Conservation (phyloP, 2,797 vertebrate genomes). For the Aphelocoma californica region DNA sequence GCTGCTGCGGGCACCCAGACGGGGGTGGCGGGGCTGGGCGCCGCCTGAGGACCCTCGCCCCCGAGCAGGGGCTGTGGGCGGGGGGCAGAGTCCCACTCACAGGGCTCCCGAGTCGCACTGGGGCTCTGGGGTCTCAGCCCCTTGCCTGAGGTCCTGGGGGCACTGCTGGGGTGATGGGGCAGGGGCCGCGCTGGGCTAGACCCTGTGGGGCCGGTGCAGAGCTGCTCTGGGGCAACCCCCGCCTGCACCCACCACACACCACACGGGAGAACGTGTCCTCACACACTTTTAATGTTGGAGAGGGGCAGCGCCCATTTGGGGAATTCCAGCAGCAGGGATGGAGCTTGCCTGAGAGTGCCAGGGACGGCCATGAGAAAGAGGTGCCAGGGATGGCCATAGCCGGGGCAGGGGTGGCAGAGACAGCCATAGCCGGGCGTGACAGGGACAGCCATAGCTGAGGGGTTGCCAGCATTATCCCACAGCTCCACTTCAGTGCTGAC, state of each 20-base stretch:
- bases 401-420: background rate
- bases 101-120: fast-evolving
- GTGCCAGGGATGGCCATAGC: background rate
- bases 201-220: fast-evolving
- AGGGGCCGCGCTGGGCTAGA: fast-evolving
- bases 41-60: fast-evolving
- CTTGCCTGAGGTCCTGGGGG: fast-evolving
- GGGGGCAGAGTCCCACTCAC: fast-evolving
- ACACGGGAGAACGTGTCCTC: fast-evolving
- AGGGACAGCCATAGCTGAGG: background rate
- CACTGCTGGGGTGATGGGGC: background rate
- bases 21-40: background rate
- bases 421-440: background rate
- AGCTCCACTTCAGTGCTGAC: constrained; percentile 15
- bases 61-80: background rate
- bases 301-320: background rate
- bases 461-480: fast-evolving
- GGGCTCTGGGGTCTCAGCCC: background rate
- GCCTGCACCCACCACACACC: background rate
- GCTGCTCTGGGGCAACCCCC: fast-evolving
- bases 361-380: background rate
- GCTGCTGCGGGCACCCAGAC: fast-evolving
- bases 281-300: background rate
- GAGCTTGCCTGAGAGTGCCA: background rate
- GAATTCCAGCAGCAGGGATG: background rate